Evolutionary conservation across 2,113 vertebrate genomes (phyloP).

Genomic region (Seriola quinqueradiata): DNA sequence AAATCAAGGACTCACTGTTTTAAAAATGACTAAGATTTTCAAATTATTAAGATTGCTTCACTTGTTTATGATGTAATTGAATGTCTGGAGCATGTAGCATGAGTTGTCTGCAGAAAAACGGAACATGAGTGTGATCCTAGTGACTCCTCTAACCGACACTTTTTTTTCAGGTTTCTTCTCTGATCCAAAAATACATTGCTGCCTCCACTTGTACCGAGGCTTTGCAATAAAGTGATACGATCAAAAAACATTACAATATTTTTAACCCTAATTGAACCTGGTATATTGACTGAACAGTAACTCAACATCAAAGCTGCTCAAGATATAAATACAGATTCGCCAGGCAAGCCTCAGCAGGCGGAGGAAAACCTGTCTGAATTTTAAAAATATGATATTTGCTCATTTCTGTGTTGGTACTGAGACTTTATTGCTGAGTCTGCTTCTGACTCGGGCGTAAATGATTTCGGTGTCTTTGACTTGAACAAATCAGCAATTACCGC

Average conservation of each 20-base stretch:
- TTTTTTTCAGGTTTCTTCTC: neutral
- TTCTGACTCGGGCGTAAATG: neutral
- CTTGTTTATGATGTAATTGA: neutral
- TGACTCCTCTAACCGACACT: neutral
- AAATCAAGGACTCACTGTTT: neutral
- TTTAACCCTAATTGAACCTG: neutral
- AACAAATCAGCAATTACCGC: conserved; percentile 9
- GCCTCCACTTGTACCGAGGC: neutral
- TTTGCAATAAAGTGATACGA: neutral
- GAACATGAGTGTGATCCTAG: neutral
- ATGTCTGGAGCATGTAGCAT: neutral
- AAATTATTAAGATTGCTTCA: neutral
- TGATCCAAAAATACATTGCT: neutral
- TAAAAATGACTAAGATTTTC: neutral
- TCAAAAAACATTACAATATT: neutral
- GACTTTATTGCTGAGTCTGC: neutral
- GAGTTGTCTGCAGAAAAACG: neutral
- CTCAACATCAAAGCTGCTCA: neutral
- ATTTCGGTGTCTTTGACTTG: neutral
- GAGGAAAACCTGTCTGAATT: neutral
- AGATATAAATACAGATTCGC: no score
- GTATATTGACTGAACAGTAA: neutral
- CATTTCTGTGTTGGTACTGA: neutral
- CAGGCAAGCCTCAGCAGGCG: neutral
- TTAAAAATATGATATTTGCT: neutral